Percentiles rank a stretch among this genome's conserved stretches.
These are phyloP conservation scores for Phataginus tricuspis DNA, from an alignment of 2,797 vertebrate genomes.

Conservation along the genomic window DNA sequence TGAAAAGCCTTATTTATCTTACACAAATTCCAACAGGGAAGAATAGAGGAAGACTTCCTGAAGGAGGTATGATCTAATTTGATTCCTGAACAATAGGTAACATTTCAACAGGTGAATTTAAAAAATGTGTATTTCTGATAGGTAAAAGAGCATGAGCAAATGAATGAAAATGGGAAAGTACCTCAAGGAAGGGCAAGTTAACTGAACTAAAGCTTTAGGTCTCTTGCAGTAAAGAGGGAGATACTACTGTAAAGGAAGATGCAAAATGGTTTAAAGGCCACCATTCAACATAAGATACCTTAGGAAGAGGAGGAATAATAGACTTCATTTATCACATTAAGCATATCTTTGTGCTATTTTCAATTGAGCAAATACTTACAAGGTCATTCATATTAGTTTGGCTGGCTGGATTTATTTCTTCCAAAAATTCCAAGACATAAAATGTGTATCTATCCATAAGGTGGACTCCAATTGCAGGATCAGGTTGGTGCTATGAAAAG, in stretches of 20 bases:
- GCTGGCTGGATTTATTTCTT: conserved; percentile 97
- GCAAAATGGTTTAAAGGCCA: background rate
- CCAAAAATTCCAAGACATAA: conserved; percentile 97
- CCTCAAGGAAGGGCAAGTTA: background rate
- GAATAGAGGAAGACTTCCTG: background rate
- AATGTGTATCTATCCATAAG: conserved; percentile 99
- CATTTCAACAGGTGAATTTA: conserved; percentile 26
- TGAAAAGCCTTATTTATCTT: background rate
- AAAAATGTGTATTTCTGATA: background rate
- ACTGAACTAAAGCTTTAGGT: background rate
- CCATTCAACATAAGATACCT: background rate
- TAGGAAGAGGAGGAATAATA: background rate
- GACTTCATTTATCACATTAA: background rate
- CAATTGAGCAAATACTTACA: conserved; percentile 86
- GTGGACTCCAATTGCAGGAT: conserved; percentile 97
- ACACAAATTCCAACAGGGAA: conserved; percentile 12
- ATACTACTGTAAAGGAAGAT: background rate
- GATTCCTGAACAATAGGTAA: background rate
- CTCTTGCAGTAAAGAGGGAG: background rate
- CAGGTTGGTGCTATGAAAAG: conserved; percentile 94
- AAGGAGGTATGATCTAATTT: background rate
- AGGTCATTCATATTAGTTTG: conserved; percentile 97
- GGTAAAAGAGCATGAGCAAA: background rate
- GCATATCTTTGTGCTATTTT: background rate
- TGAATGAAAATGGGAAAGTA: background rate